Evolutionary conservation across 2,797 vertebrate genomes (phyloP), one percentile per base, ranked within the genome.

Genomic region (Acestrorhynchus altus): DNA sequence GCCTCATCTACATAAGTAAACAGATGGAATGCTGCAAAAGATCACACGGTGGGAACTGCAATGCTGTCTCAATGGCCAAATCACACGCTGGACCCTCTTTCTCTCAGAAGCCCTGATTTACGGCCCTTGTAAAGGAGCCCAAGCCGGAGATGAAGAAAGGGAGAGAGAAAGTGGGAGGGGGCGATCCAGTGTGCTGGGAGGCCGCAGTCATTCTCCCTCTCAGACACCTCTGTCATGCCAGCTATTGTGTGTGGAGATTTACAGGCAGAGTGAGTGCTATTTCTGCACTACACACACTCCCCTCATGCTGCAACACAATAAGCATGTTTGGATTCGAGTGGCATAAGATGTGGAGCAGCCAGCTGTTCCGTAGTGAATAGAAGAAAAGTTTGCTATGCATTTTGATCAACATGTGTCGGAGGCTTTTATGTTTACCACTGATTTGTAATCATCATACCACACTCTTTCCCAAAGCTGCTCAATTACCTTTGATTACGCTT

Each of bases 191-290:
- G 70, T 54, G 31, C 70, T 75, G 46, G 57, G 64, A 76, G 59
- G 59, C 74, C 66, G 31, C 42, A 39, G 61, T 24, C 39, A 40
- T 73, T 80, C 60, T 77, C 20, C 51, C 47, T 79, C 22, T 72
- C 69, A 79, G 59, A 86, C 65, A 68, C 22, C 47, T 35, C 44
- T 82, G 76, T 67, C 73, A 28, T 52, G 42, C n/a, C 28, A 42
- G 7, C 49, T 59, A 81, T 81, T 83, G 81, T 84, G 31, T 74
- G 9, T 42, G 35, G 65, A 79, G 80, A 86, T 86, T 83, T 82
- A 82, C 80, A 52, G 69, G 40, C 72, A 39, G 59, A 35, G 42
- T 22, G 35, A 68, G 64, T 4, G 4, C 66, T 76, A 84, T 63
- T 69, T 63, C 72, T 69, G 61, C 59, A 44, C 52, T 64, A 52